Conservation (phyloP, 2,888 invertebrate genomes). For the Aleiodes testaceus region DNA sequence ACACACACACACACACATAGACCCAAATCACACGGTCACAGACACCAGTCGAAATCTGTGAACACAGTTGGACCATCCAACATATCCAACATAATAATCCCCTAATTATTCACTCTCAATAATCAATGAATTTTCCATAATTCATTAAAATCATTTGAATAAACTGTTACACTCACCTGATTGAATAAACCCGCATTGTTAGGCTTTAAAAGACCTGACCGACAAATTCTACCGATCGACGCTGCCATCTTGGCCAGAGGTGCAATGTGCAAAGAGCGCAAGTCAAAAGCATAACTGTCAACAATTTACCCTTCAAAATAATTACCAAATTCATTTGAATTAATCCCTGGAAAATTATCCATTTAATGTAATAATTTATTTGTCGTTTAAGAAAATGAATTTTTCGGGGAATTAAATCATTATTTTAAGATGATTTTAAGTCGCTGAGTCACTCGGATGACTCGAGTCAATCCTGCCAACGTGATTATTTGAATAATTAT, state of each 20-base stretch:
- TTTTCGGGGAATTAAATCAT: neutral
- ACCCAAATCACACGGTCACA: constrained; percentile 51
- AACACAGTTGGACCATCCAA: neutral
- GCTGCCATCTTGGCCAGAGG: constrained; percentile 86
- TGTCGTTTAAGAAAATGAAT: neutral
- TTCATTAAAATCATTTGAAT: neutral
- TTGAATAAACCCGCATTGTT: constrained; percentile 79
- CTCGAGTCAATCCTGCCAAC: constrained; percentile 49
- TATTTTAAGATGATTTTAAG: neutral
- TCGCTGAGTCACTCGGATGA: constrained; percentile 19
- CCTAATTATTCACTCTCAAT: neutral
- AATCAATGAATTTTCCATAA: neutral
- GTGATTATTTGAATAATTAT: neutral
- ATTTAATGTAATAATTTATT: neutral
- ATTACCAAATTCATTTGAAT: neutral
- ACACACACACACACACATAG: neutral
- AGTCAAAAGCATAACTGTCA: constrained; percentile 52
- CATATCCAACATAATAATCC: neutral
- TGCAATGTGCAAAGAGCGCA: constrained; percentile 62
- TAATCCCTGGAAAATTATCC: neutral
- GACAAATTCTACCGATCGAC: constrained; percentile 88
- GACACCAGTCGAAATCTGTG: constrained; percentile 65
- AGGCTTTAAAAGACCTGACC: constrained; percentile 85
- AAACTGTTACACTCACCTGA: constrained; percentile 78
- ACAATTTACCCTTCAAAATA: neutral